Percentiles rank a stretch among this genome's conserved stretches.
These are phyloP conservation scores for Drosophila parthenogenetica DNA, from an alignment of 2,888 invertebrate species.

Conservation along the genomic window DNA sequence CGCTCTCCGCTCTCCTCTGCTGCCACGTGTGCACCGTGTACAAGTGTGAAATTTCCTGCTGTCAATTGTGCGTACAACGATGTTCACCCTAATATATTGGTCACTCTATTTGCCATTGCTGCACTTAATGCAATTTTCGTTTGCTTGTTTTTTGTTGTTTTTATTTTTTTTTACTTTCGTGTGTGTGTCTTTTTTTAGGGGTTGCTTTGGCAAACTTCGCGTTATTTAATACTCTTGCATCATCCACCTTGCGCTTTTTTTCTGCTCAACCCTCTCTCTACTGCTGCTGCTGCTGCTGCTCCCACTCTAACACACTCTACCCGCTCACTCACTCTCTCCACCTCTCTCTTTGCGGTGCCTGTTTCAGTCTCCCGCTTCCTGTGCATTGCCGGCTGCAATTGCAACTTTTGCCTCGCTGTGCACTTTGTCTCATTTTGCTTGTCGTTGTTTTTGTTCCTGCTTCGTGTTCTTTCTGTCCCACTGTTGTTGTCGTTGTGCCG, in stretches of 20 bases:
- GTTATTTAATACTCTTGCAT: conserved; percentile 74
- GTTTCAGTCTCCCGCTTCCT: conserved; percentile 20
- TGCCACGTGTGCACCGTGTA: conserved; percentile 59
- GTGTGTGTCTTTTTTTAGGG: conserved; percentile 54
- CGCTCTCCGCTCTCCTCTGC: background rate
- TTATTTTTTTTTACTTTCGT: no score
- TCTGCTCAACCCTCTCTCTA: conserved; percentile 14
- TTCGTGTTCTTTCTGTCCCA: conserved; percentile 15
- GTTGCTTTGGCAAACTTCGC: conserved; percentile 49
- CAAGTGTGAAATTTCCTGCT: conserved; percentile 72
- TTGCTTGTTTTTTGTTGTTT: conserved; percentile 49
- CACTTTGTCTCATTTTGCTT: conserved; percentile 43
- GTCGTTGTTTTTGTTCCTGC: conserved; percentile 15
- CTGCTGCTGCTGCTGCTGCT: background rate
- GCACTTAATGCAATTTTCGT: conserved; percentile 75
- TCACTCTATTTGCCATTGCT: conserved; percentile 25
- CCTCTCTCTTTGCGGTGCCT: background rate
- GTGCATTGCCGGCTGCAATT: conserved; percentile 64
- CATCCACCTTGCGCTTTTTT: conserved; percentile 78
- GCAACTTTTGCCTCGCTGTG: conserved; percentile 57
- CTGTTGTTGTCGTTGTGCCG: conserved; percentile 14
- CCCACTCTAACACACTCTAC: background rate
- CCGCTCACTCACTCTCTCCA: conserved; percentile 4
- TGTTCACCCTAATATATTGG: conserved; percentile 60
- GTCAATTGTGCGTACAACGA: conserved; percentile 69